Evolutionary conservation across 1,140 invertebrate species (phyloP).

Genomic region (Lordiphosa mommai): DNA sequence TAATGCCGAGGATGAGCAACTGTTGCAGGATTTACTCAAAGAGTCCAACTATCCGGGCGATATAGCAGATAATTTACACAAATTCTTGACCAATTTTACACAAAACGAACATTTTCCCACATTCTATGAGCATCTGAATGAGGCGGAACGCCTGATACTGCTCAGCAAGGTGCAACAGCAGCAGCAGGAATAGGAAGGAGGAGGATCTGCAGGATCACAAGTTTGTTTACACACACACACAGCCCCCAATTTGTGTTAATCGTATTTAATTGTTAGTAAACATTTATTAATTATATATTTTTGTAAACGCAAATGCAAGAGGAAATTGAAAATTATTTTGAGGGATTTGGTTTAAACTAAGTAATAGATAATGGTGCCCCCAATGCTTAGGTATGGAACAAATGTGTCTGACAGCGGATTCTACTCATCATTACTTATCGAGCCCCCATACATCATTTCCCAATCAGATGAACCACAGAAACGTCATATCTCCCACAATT

Average conservation of each 20-base stretch:
- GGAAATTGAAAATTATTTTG: no score
- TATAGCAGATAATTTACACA: conserved; percentile 82
- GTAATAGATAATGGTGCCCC: no score
- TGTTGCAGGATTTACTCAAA: conserved; percentile 81
- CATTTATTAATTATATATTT: conserved; percentile 29
- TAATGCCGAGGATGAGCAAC: conserved; percentile 80
- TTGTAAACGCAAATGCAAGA: conserved; percentile 18
- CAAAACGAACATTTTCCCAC: conserved; percentile 82
- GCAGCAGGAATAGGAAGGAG: conserved; percentile 44
- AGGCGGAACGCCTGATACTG: conserved; percentile 42
- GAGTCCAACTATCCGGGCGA: conserved; percentile 84
- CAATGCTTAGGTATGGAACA: no score
- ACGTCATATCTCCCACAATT: no score
- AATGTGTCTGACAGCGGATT: no score
- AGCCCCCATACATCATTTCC: no score
- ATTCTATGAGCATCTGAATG: conserved; percentile 83
- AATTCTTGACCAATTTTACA: conserved; percentile 83
- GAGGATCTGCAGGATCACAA: not conserved
- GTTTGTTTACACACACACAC: conserved; percentile 5
- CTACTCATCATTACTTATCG: no score
- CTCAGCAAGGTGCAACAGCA: conserved; percentile 49
- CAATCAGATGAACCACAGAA: no score
- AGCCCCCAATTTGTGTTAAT: conserved; percentile 32
- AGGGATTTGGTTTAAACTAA: no score
- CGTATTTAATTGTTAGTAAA: conserved; percentile 47